These are phyloP conservation scores for Cnemophilus loriae DNA, from an alignment of 2,113 vertebrate species.

Conservation along the genomic window DNA sequence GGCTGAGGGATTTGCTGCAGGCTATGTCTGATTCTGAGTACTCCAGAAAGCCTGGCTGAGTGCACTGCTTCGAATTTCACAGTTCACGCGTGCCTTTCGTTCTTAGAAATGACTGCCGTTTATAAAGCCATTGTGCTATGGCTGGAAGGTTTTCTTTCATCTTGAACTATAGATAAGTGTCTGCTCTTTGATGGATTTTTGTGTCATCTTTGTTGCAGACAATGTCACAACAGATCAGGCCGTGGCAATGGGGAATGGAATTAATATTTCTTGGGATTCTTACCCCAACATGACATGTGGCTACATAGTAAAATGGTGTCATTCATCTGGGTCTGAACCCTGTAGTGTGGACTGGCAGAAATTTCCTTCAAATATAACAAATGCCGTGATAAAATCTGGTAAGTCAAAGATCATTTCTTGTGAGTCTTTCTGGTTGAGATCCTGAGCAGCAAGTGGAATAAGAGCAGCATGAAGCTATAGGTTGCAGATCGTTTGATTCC, in stretches of 20 bases:
- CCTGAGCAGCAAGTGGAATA: background rate
- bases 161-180: background rate
- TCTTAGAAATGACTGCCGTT: background rate
- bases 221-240: slow-evolving; percentile 58
- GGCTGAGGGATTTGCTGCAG: slow-evolving; percentile 27
- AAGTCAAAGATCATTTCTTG: slow-evolving; percentile 11
- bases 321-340: slow-evolving; percentile 38
- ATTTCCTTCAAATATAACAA: slow-evolving; percentile 63
- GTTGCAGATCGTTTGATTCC: background rate
- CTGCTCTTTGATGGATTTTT: slow-evolving; percentile 14
- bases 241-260: slow-evolving; percentile 54
- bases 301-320: slow-evolving; percentile 74
- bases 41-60: background rate
- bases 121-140: background rate
- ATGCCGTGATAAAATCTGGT: slow-evolving; percentile 72
- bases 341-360: slow-evolving; percentile 73
- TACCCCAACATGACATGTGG: slow-evolving; percentile 73
- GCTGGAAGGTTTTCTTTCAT: background rate
- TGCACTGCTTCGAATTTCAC: background rate
- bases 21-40: background rate
- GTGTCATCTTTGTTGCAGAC: slow-evolving; percentile 42
- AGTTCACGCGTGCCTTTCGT: accelerated
- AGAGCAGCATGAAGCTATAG: background rate
- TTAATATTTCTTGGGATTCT: slow-evolving; percentile 70
- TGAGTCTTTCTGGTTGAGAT: background rate